Base-by-base conservation (phyloP, 2,113 vertebrate species). In the Melierax canorus region DNA sequence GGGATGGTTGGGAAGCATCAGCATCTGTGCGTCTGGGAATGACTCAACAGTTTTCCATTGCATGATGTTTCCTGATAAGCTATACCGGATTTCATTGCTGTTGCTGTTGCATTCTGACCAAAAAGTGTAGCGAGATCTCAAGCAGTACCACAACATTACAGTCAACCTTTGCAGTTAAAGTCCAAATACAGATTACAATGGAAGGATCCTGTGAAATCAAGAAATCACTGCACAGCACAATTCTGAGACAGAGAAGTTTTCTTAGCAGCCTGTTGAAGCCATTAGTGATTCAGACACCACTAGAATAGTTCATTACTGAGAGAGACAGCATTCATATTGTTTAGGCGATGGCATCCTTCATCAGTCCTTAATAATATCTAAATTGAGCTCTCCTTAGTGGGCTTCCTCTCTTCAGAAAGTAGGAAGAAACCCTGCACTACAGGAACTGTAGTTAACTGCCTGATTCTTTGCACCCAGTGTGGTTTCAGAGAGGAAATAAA, bases 401-500 rank as follows among this genome's bases (percentile, higher is more conserved):
- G 86, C 93, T 96, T 69, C 91, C 88, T 97, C 45, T 72, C 58
- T 96, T 88, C 23, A 43, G 66, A 96, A 93, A 95, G 72, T 76
- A 72, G 71, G 69, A 68, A 89, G 84, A 95, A 95, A 92, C 62
- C 7, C 24, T 79, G 87, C 87, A 48, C 53, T 85, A 90, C 72
- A 82, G 88, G 62, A 87, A 94, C 68, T 51, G 46, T 69, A 85
- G 90, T 86, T 88, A 85, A 84, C 64, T 69, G 74, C 91, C 75
- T 92, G 90, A 91, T 80, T 97, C 92, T 94, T 90, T 96, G 80
- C 74, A 94, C 53, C 80, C 87, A 62, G 30, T 94, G 89, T 88
- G 95, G 95, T 96, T 94, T 96, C 73, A 97, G 81, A 98, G 82
- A 94, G 91, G 88, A 97, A 98, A 97, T 90, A 92, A 91, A 94